Base-by-base conservation (phyloP, 2,888 invertebrate genomes). In the Cenopis cana region DNA sequence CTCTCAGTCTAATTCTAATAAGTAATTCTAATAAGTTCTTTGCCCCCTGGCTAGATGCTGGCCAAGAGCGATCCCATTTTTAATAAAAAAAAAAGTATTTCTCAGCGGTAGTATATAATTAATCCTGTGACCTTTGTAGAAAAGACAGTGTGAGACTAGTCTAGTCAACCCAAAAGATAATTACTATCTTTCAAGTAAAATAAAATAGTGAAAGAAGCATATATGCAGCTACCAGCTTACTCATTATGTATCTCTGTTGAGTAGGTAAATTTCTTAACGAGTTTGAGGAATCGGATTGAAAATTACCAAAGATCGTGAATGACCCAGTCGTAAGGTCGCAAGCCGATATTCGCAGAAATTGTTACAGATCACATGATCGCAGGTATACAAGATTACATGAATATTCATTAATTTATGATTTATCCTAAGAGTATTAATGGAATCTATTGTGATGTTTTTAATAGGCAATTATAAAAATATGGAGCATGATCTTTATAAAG, bases 391-490 rank as follows among this genome's bases (percentile, higher is more conserved):
- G 38, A 46, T 60, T 24, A 18, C 18, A 52, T 60, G 60, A 61
- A 60, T 68, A 61, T 68, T 68, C 68, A 68, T 60, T 55, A 20
- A 56, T 46, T n/a, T n/a, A n/a, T n/a, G 54, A n/a, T 55, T 65
- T 52, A 60, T 41, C 24, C 50, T 49, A 68, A 20, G 14, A 24
- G 61, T 46, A 46, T 38, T 38, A 54, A 54, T 54, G 41, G 60
- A 68, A 60, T 60, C 60, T 38, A 54, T 52, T 50, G 12, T 8
- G 20, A 4, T 33, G 24, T 60, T 68, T 54, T 38, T 11, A 29
- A 29, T 29, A 29, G 29, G n/a, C 52, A 14, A 54, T 55, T 17
- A 46, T 65, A 55, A 29, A 65, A 54, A 55, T 20, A 38, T 64
- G 20, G 36, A 52, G 52, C 20, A 5, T 5, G 20, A 64, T 64